These are phyloP conservation scores for Montifringilla adamsi DNA, from an alignment of 2,113 vertebrate species.

Conservation along the genomic window DNA sequence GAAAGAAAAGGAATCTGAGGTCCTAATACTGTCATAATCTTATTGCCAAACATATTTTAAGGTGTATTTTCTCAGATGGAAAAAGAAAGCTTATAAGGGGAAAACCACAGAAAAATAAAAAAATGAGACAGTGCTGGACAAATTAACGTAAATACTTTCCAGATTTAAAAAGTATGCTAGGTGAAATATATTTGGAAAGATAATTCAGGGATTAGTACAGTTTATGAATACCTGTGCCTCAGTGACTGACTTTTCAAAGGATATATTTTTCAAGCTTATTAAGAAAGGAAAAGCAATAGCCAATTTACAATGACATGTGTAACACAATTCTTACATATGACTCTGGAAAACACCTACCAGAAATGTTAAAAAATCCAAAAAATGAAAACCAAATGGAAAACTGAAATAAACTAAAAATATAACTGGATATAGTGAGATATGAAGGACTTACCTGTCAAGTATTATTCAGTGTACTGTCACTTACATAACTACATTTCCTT, in stretches of 20 bases:
- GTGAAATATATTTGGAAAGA: not conserved
- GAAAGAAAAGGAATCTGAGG: not conserved
- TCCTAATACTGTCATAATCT: not conserved
- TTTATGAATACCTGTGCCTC: not conserved
- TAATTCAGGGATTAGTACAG: not conserved
- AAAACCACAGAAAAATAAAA: not conserved
- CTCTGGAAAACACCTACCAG: not conserved
- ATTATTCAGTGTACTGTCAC: not conserved
- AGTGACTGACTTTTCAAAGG: not conserved
- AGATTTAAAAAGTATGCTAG: not conserved
- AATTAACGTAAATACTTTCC: not conserved
- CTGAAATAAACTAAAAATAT: not conserved
- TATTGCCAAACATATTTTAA: not conserved
- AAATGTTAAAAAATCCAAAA: not conserved
- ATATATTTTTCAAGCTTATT: not conserved
- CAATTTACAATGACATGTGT: not conserved
- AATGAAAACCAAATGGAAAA: not conserved
- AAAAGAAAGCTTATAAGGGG: not conserved
- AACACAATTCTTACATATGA: not conserved
- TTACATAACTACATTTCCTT: not conserved
- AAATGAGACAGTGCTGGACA: not conserved
- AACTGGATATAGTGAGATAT: not conserved
- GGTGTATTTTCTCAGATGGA: not conserved
- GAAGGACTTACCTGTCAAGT: not conserved
- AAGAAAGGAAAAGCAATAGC: not conserved